A percentile compares a stretch with the other conserved stretches of the same genome.
Conservation (phyloP, 1,140 invertebrate species). For the Ridgeia piscesae region DNA sequence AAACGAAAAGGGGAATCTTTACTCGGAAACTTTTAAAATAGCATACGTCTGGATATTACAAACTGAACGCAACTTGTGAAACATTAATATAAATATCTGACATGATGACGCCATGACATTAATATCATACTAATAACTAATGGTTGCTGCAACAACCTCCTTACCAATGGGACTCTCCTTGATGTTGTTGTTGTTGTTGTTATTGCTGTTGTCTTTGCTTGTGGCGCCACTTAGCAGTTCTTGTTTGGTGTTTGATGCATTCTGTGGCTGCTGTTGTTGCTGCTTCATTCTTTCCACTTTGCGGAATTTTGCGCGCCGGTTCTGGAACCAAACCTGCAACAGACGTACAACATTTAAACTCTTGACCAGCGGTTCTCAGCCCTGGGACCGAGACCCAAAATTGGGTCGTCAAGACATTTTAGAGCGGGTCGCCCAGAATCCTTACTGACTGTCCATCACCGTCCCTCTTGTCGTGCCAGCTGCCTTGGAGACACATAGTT, state of each 20-base stretch:
- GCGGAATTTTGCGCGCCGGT: conserved; percentile 79
- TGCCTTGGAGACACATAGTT: no score
- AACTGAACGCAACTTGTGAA: no score
- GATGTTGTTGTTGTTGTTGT: conserved; percentile 24
- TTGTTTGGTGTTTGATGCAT: conserved; percentile 8
- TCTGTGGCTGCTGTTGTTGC: conserved; percentile 35
- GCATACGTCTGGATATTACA: no score
- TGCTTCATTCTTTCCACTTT: conserved; percentile 47
- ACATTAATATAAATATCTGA: no score
- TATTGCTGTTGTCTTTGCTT: conserved; percentile 26
- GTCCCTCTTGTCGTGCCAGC: no score
- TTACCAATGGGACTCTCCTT: background rate
- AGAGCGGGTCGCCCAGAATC: no score
- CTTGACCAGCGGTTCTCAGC: background rate
- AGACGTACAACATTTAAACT: background rate
- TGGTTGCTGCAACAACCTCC: background rate
- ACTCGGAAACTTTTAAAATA: no score
- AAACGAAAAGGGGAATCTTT: no score
- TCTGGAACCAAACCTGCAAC: conserved; percentile 90
- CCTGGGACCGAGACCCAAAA: no score
- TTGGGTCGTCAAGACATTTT: no score
- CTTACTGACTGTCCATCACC: no score
- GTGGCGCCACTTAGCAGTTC: conserved; percentile 4
- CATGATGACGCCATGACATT: no score
- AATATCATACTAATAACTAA: background rate